Conservation (phyloP, 2,888 invertebrate species). For the Hypselothyrea guttata region DNA sequence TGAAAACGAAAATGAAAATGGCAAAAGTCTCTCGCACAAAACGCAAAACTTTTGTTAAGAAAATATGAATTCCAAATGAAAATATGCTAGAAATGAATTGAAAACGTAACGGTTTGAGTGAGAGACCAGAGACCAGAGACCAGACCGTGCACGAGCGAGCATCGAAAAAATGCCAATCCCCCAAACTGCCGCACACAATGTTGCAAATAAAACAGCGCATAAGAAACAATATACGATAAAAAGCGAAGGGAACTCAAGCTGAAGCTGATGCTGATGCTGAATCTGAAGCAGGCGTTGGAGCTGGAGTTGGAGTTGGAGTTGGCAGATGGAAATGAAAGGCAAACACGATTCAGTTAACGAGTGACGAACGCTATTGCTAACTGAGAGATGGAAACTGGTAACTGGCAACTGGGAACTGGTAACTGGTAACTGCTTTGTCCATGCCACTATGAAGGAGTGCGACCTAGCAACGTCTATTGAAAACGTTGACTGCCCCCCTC, state of each 20-base stretch:
- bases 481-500: slow-evolving; percentile 44
- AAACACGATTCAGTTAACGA: slow-evolving; percentile 77
- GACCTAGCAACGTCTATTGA: slow-evolving; percentile 58
- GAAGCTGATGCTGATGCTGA: too few species aligned
- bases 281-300: slow-evolving; percentile 19
- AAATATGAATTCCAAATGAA: slow-evolving; percentile 77
- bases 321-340: slow-evolving; percentile 76
- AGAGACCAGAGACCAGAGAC: too few species aligned
- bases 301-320: slow-evolving; percentile 28
- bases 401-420: slow-evolving; percentile 59
- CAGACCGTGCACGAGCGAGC: slow-evolving; percentile 69
- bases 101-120: slow-evolving; percentile 70
- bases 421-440: slow-evolving; percentile 67
- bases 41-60: slow-evolving; percentile 75
- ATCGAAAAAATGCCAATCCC: slow-evolving; percentile 60
- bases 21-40: slow-evolving; percentile 61
- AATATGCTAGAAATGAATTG: slow-evolving; percentile 77
- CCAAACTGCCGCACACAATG: slow-evolving; percentile 47
- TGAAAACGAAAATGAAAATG: slow-evolving; percentile 14
- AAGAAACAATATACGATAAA: slow-evolving; percentile 74
- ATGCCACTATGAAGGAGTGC: slow-evolving; percentile 23
- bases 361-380: slow-evolving; percentile 74
- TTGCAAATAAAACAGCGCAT: slow-evolving; percentile 73
- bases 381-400: slow-evolving; percentile 55
- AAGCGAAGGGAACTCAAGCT: slow-evolving; percentile 28